Evolutionary conservation across 2,888 invertebrate genomes (phyloP).

Genomic region (Polyploca ridens): DNA sequence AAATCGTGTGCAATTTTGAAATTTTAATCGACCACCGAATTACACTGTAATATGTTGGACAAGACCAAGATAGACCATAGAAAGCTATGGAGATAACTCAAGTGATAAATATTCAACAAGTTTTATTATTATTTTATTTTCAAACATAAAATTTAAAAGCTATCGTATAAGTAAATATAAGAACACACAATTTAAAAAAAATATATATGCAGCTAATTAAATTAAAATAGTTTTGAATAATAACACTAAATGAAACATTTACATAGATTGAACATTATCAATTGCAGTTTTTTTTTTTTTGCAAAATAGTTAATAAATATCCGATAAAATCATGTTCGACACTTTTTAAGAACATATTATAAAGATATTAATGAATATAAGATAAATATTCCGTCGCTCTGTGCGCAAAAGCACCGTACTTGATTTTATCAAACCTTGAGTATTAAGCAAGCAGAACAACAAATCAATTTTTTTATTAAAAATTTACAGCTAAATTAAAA

Average conservation of each 20-base stretch:
- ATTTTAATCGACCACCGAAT: constrained; percentile 58
- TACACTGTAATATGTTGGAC: constrained; percentile 48
- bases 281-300: no score
- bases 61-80: constrained; percentile 35
- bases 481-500: background rate
- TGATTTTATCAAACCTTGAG: no score
- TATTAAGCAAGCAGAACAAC: no score
- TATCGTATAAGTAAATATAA: background rate
- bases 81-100: constrained; percentile 27
- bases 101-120: constrained; percentile 1
- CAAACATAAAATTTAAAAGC: background rate
- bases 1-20: constrained; percentile 51
- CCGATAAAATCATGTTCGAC: no score
- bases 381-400: no score
- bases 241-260: background rate
- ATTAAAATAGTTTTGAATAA: background rate
- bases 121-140: background rate
- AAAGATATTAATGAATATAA: no score
- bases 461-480: background rate
- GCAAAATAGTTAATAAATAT: no score
- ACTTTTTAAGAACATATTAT: no score
- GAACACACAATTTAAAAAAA: background rate
- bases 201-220: background rate
- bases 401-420: no score
- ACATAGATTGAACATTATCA: no score